These are phyloP conservation scores for Aphelenchoides besseyi DNA, from an alignment of 1,140 invertebrate species.

Conservation along the genomic window DNA sequence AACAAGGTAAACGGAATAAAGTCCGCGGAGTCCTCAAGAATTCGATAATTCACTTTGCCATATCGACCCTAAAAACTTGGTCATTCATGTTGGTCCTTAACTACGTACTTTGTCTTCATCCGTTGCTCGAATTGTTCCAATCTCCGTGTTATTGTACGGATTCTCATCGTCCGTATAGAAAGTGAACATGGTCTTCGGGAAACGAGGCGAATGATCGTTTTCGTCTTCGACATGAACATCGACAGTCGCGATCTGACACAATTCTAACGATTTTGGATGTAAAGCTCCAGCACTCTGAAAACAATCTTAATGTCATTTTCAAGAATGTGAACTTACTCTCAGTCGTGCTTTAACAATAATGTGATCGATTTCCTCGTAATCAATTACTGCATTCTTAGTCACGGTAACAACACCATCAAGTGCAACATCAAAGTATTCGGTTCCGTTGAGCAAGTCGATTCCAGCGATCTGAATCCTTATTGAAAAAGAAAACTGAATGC, in stretches of 20 bases:
- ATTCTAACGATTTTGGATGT: conserved; percentile 45
- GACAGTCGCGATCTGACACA: conserved; percentile 46
- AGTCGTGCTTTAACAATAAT: conserved; percentile 45
- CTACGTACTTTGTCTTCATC: conserved; percentile 39
- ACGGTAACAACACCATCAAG: conserved; percentile 39
- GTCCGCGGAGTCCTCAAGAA: conserved; percentile 39
- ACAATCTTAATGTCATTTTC: background rate
- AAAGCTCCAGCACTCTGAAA: conserved; percentile 37
- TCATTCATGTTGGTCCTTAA: conserved; percentile 2
- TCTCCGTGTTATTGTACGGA: conserved; percentile 51
- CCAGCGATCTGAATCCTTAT: conserved; percentile 40
- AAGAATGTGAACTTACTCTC: conserved; percentile 10
- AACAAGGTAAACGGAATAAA: conserved; percentile 44
- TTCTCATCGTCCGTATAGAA: conserved; percentile 38
- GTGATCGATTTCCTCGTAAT: conserved; percentile 35
- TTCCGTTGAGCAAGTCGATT: conserved; percentile 46
- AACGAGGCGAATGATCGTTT: conserved; percentile 44
- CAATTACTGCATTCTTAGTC: conserved; percentile 29
- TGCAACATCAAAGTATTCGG: conserved; percentile 44
- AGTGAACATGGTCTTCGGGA: conserved; percentile 25
- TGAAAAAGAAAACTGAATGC: conserved; percentile 6
- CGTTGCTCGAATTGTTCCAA: conserved; percentile 41
- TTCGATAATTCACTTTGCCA: conserved; percentile 47
- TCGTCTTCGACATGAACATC: conserved; percentile 41
- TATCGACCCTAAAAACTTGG: conserved; percentile 42